Percentiles rank a stretch among this genome's conserved stretches.
phyloP scores from a whole-genome alignment of 2,888 invertebrate species.

The Shargacucullia verbasci region DNA sequence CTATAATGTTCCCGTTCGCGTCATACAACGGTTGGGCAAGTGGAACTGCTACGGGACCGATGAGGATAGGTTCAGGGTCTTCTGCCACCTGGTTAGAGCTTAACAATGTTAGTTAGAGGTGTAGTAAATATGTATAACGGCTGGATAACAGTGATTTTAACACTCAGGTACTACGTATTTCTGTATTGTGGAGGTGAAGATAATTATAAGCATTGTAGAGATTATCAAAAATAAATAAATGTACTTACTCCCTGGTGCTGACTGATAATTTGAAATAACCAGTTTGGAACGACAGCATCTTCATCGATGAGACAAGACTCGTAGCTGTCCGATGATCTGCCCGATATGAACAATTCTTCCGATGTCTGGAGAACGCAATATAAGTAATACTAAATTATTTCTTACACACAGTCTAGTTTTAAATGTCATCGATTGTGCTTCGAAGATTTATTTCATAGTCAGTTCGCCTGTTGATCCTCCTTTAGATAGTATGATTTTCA shows the following conservation, averaged over 20 bases:
- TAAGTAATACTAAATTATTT: too few relatives aligned
- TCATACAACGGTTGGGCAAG: constrained; percentile 68
- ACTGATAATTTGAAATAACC: constrained; percentile 80
- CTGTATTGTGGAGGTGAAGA: too few relatives aligned
- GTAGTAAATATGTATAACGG: constrained; percentile 1
- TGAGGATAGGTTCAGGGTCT: constrained; percentile 34
- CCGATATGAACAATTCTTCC: constrained; percentile 79
- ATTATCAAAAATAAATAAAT: not conserved
- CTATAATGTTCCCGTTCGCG: constrained; percentile 71
- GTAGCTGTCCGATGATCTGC: constrained; percentile 77
- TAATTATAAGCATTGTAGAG: too few relatives aligned
- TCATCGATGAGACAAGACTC: constrained; percentile 77
- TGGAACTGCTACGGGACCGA: constrained; percentile 53
- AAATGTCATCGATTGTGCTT: too few relatives aligned
- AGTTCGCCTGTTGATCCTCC: too few relatives aligned
- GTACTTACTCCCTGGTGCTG: constrained; percentile 75
- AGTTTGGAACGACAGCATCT: constrained; percentile 77
- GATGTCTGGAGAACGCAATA: constrained; percentile 69
- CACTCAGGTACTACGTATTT: too few relatives aligned
- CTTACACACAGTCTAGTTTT: too few relatives aligned
- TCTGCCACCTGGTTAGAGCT: constrained; percentile 49
- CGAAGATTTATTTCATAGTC: too few relatives aligned
- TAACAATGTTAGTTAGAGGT: constrained; percentile 18
- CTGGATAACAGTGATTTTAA: too few relatives aligned
- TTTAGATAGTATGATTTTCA: too few relatives aligned